phyloP scores from a whole-genome alignment of 2,888 invertebrate species.

The Actias luna region DNA sequence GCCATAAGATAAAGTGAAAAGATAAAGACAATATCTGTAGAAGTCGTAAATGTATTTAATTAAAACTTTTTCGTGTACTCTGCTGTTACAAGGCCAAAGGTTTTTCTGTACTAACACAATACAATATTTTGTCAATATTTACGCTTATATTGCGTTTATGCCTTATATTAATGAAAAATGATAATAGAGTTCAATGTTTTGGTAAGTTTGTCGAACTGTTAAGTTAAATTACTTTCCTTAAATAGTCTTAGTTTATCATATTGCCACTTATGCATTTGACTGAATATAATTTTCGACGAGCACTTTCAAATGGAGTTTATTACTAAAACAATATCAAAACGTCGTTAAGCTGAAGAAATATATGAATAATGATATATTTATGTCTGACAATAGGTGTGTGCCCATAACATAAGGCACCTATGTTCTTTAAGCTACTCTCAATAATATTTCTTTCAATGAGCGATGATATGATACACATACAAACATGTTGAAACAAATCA shows the following conservation, averaged over 20 bases:
- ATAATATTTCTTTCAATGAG: too few relatives aligned
- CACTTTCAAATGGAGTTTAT: too few relatives aligned
- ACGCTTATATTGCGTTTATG: slow-evolving; percentile 11
- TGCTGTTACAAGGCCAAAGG: slow-evolving; percentile 22
- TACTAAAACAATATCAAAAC: too few relatives aligned
- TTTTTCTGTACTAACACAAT: background rate
- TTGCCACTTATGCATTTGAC: too few relatives aligned
- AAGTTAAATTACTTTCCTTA: slow-evolving; percentile 7
- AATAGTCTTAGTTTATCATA: background rate
- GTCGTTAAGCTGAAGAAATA: too few relatives aligned
- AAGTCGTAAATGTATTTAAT: slow-evolving; percentile 59
- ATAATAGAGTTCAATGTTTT: slow-evolving; percentile 23
- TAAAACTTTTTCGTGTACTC: slow-evolving; percentile 61
- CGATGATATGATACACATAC: too few relatives aligned
- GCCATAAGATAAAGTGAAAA: slow-evolving; percentile 45
- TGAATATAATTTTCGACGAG: too few relatives aligned
- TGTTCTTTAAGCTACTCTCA: too few relatives aligned
- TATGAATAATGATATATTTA: too few relatives aligned
- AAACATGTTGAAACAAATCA: too few relatives aligned
- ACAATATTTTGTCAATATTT: slow-evolving; percentile 9
- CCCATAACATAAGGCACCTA: too few relatives aligned
- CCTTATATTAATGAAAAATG: slow-evolving; percentile 1
- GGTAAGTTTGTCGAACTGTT: slow-evolving; percentile 32
- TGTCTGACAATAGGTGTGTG: too few relatives aligned
- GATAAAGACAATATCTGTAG: slow-evolving; percentile 35